phyloP scores from a whole-genome alignment of 2,797 vertebrate genomes.

The Protonibea diacanthus region DNA sequence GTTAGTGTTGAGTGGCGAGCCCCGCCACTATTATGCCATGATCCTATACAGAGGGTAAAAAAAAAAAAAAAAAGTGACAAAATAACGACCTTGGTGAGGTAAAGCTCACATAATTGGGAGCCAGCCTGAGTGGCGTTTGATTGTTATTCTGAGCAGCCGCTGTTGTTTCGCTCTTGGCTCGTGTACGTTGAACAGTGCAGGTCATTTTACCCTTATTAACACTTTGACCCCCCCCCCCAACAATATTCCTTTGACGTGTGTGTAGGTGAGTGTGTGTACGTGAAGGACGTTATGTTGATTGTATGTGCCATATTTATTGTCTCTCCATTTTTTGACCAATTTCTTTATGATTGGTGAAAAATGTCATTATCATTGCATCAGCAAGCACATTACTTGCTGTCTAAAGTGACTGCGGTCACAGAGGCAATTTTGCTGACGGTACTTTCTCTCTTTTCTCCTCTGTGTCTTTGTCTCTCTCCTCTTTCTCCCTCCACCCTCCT shows the following conservation, averaged over 20 bases:
- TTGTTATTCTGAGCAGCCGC: slow-evolving; percentile 76
- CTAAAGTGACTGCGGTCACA: slow-evolving; percentile 78
- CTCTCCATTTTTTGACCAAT: slow-evolving; percentile 63
- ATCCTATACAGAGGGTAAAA: slow-evolving; percentile 37
- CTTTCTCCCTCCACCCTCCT: slow-evolving; percentile 8
- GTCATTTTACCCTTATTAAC: slow-evolving; percentile 68
- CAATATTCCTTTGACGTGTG: not conserved
- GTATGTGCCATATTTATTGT: slow-evolving; percentile 57
- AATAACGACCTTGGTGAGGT: slow-evolving; percentile 80
- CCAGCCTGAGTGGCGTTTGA: slow-evolving; percentile 59
- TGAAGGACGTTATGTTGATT: slow-evolving; percentile 68
- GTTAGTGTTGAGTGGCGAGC: slow-evolving; percentile 71
- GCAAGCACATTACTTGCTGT: slow-evolving; percentile 69
- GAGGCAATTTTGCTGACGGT: slow-evolving; percentile 81
- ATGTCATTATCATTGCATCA: slow-evolving; percentile 75
- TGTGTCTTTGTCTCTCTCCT: slow-evolving; percentile 76
- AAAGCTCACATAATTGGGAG: slow-evolving; percentile 64
- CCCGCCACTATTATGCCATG: slow-evolving; percentile 31
- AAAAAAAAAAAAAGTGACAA: slow-evolving; percentile 70
- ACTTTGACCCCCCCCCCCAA: slow-evolving; percentile 54
- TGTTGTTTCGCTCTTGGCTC: slow-evolving; percentile 49
- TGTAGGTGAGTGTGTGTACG: slow-evolving; percentile 27
- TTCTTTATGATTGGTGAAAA: slow-evolving; percentile 63
- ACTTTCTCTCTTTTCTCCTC: slow-evolving; percentile 74
- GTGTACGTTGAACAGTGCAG: slow-evolving; percentile 42